phyloP scores from a whole-genome alignment of 2,888 invertebrate genomes.

The Trisateles emortualis region DNA sequence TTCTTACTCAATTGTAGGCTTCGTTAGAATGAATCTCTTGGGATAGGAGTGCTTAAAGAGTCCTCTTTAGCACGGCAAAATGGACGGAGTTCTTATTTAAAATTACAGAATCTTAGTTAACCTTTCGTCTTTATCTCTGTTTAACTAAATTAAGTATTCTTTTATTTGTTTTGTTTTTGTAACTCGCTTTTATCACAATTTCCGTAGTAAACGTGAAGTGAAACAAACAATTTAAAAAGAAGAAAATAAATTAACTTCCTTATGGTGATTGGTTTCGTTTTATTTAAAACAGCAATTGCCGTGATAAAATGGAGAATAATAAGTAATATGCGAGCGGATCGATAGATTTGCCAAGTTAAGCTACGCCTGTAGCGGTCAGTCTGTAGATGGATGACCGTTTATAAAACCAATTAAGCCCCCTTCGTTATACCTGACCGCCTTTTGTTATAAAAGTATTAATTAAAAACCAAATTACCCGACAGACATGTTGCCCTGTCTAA shows the following conservation, averaged over 20 bases:
- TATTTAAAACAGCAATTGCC: background rate
- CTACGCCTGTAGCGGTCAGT: too few species aligned
- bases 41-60: conserved; percentile 30
- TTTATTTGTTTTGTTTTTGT: conserved; percentile 17
- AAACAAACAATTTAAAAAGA: conserved; percentile 3
- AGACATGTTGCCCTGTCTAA: too few species aligned
- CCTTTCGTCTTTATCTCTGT: conserved; percentile 22
- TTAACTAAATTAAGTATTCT: conserved; percentile 17
- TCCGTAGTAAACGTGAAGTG: background rate
- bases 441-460: too few species aligned
- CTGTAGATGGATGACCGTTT: too few species aligned
- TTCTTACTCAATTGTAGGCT: conserved; percentile 54
- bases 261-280: conserved; percentile 5
- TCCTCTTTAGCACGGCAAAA: conserved; percentile 21
- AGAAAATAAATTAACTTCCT: background rate
- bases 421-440: too few species aligned
- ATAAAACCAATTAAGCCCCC: too few species aligned
- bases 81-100: conserved; percentile 38
- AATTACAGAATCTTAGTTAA: conserved; percentile 28
- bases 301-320: too few species aligned
- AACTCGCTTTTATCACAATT: conserved; percentile 2
- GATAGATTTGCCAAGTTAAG: too few species aligned
- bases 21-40: conserved; percentile 53
- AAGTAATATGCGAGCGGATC: too few species aligned
- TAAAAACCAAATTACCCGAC: too few species aligned